These are phyloP conservation scores for Laspeyria flexula DNA, from an alignment of 2,888 invertebrate species.

Conservation along the genomic window DNA sequence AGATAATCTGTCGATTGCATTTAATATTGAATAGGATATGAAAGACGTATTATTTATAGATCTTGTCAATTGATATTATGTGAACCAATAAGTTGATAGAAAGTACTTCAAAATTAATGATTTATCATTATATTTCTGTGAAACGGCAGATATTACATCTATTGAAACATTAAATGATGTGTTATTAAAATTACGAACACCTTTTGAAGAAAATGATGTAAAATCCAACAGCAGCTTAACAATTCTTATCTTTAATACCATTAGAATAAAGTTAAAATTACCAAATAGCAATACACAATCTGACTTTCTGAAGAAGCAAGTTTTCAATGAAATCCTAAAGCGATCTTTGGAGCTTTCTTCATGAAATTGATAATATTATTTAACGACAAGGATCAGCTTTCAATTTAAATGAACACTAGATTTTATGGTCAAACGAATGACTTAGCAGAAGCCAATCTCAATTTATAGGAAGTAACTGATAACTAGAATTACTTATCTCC, in stretches of 20 bases:
- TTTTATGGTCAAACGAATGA: not conserved
- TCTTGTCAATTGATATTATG: conserved; percentile 5
- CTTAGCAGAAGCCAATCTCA: not conserved
- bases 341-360: not conserved
- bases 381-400: not conserved
- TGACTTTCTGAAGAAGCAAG: not conserved
- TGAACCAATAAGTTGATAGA: not conserved
- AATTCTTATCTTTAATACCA: too few relatives aligned
- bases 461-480: too few relatives aligned
- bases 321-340: not conserved
- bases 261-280: too few relatives aligned
- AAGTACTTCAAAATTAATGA: not conserved
- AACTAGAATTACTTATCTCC: too few relatives aligned
- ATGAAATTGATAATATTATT: not conserved
- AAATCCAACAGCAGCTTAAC: too few relatives aligned
- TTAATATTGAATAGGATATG: conserved; percentile 26
- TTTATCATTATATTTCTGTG: too few relatives aligned
- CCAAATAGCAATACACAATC: not conserved
- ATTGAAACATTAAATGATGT: not conserved
- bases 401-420: not conserved
- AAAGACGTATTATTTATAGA: conserved; percentile 25
- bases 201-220: too few relatives aligned
- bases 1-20: conserved; percentile 49
- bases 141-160: not conserved
- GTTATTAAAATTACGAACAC: not conserved